These are phyloP conservation scores for Trichopria drosophilae DNA, from an alignment of 2,888 invertebrate species.

Conservation along the genomic window DNA sequence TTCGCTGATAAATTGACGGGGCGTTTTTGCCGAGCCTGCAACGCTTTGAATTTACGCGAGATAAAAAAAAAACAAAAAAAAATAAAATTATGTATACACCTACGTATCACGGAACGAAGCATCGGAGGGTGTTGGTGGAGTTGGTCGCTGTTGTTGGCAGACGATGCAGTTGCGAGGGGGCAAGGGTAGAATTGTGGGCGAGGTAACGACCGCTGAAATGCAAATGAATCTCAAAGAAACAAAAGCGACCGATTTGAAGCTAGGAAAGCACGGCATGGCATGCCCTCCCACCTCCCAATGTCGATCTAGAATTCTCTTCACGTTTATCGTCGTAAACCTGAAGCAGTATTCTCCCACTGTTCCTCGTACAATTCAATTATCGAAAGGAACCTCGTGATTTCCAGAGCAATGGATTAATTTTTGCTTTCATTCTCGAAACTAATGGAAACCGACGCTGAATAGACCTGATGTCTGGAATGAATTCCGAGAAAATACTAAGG, in stretches of 20 bases:
- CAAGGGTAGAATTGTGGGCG: too few species aligned
- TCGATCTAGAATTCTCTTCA: conserved; percentile 38
- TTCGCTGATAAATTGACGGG: too few species aligned
- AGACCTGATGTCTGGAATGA: too few species aligned
- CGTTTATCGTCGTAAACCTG: conserved; percentile 24
- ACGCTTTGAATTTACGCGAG: neutral
- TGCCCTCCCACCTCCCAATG: too few species aligned
- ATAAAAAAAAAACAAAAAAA: conserved; percentile 2
- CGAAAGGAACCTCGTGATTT: conserved; percentile 13
- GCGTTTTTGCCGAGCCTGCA: too few species aligned
- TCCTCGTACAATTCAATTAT: conserved; percentile 23
- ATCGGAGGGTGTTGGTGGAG: neutral
- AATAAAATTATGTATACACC: too few species aligned
- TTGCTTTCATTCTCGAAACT: too few species aligned
- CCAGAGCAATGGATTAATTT: neutral
- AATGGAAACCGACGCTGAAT: too few species aligned
- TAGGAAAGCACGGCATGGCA: conserved; percentile 24
- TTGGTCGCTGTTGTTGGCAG: too few species aligned
- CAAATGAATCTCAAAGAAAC: conserved; percentile 30
- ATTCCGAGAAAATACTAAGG: too few species aligned
- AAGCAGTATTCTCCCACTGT: neutral
- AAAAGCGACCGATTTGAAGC: conserved; percentile 16
- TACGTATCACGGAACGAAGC: too few species aligned
- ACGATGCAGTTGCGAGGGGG: too few species aligned
- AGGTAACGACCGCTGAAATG: conserved; percentile 28